Percentiles rank a stretch among this genome's conserved stretches.
Evolutionary conservation across 23 tunicate species (phyloP).

Genomic region (Ciona savignyi): DNA sequence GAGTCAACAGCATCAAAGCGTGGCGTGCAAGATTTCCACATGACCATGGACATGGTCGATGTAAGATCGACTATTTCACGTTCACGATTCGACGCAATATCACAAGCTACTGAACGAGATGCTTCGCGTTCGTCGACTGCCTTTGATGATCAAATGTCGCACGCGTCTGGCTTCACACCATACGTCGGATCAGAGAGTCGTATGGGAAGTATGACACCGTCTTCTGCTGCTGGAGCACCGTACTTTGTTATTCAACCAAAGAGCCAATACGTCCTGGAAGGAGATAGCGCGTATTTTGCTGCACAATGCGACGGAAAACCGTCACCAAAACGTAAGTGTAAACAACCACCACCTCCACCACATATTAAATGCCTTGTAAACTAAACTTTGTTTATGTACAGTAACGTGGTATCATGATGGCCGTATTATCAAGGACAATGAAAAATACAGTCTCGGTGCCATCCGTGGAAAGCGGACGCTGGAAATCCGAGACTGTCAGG

Average conservation of each 20-base stretch:
- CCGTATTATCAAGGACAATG: constrained; percentile 30
- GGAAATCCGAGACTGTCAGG: constrained; percentile 47
- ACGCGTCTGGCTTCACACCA: constrained; percentile 7
- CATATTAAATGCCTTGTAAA: background rate
- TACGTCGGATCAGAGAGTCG: constrained; percentile 13
- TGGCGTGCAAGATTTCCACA: constrained; percentile 40
- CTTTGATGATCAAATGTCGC: constrained; percentile 4
- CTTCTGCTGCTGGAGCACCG: constrained; percentile 53
- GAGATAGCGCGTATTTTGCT: constrained; percentile 66
- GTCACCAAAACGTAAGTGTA: constrained; percentile 59
- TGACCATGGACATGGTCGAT: constrained; percentile 66
- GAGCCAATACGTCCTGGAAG: constrained; percentile 64
- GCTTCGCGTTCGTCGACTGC: constrained; percentile 1
- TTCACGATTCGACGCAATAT: background rate
- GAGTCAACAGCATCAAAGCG: constrained; percentile 66
- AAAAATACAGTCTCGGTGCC: constrained; percentile 53
- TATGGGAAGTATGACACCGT: constrained; percentile 10
- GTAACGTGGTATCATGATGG: constrained; percentile 73
- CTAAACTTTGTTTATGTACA: constrained; percentile 31
- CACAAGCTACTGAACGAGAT: constrained; percentile 6
- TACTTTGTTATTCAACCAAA: constrained; percentile 82
- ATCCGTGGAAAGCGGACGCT: constrained; percentile 60
- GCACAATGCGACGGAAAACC: constrained; percentile 89
- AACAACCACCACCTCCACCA: background rate
- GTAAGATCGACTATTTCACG: constrained; percentile 44